These are phyloP conservation scores for Presbytis comata DNA, from an alignment of 2,797 vertebrate genomes.

Conservation along the genomic window DNA sequence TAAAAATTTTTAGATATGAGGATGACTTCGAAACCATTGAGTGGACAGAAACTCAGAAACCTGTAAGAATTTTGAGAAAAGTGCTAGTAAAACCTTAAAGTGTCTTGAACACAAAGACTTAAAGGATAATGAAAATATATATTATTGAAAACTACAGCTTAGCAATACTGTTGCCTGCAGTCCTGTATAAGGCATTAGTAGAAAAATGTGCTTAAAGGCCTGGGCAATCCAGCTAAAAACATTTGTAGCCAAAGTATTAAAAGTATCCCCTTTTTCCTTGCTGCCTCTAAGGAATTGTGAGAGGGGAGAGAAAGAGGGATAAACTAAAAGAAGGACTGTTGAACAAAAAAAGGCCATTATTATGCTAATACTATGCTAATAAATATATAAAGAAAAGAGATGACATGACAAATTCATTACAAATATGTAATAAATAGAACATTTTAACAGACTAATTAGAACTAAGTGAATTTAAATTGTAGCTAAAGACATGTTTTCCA, in stretches of 20 bases:
- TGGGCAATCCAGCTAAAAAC: neutral
- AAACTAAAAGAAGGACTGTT: neutral
- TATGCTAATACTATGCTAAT: neutral
- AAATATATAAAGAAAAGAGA: neutral
- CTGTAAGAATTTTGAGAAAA: neutral
- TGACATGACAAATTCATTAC: neutral
- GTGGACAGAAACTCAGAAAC: neutral
- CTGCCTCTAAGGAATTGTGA: neutral
- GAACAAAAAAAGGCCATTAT: neutral
- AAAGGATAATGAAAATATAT: neutral
- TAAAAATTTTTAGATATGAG: neutral
- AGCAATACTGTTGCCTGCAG: neutral
- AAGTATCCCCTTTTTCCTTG: neutral
- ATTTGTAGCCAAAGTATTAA: neutral
- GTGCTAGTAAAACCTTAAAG: neutral
- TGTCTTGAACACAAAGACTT: neutral
- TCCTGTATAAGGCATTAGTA: neutral
- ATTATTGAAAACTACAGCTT: neutral
- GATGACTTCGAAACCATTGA: neutral
- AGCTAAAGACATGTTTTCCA: neutral
- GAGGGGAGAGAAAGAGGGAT: neutral
- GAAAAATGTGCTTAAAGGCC: neutral
- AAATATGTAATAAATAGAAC: neutral
- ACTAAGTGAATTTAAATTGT: neutral
- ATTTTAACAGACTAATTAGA: neutral